phyloP scores from a whole-genome alignment of 1,140 invertebrate species.

The Hestina assimilis region DNA sequence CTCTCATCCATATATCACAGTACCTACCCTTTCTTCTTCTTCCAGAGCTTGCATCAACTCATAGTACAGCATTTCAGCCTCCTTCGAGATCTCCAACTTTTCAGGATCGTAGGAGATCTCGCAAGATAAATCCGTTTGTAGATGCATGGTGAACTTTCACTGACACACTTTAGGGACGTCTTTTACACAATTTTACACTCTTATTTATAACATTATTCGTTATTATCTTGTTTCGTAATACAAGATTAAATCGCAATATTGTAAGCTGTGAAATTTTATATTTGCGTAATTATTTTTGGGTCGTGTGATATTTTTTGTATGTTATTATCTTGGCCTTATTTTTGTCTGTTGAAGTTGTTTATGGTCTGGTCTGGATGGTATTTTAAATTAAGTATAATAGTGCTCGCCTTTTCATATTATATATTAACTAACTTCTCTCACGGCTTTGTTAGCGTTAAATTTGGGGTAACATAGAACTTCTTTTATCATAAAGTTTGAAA shows the following conservation, averaged over 20 bases:
- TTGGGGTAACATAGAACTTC: no score
- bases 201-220: not conserved
- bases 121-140: slow-evolving; percentile 55
- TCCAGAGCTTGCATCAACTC: slow-evolving; percentile 71
- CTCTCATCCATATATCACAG: no score
- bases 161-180: slow-evolving; percentile 27
- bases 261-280: not conserved
- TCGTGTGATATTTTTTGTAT: no score
- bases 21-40: slow-evolving; percentile 73
- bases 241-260: not conserved
- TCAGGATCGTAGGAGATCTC: slow-evolving; percentile 57
- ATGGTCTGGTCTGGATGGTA: no score
- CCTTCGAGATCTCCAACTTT: slow-evolving; percentile 68
- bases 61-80: slow-evolving; percentile 74
- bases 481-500: no score
- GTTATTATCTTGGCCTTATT: no score
- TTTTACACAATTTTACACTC: slow-evolving; percentile 18
- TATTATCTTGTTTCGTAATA: slow-evolving; percentile 3
- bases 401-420: no score
- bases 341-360: no score
- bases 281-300: no score
- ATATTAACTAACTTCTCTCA: no score
- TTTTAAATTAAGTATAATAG: no score
- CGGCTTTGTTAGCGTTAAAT: no score
- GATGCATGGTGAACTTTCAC: slow-evolving; percentile 55